phyloP scores from a whole-genome alignment of 2,888 invertebrate genomes.

The Nymphalis polychloros region DNA sequence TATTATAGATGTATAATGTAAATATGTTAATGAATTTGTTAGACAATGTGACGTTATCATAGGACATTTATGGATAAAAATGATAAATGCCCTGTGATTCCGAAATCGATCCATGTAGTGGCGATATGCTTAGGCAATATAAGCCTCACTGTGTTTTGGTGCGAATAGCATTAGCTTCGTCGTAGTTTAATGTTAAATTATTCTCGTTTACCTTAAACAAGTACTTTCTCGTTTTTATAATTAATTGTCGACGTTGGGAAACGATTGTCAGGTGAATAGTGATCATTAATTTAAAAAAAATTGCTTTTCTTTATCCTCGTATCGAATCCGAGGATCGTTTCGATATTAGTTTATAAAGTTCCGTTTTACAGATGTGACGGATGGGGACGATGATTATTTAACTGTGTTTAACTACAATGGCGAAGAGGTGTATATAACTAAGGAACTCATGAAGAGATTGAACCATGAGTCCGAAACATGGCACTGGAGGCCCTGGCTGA shows the following conservation, averaged over 20 bases:
- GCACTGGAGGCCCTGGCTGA: constrained; percentile 75
- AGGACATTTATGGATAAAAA: constrained; percentile 27
- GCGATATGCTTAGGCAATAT: background rate
- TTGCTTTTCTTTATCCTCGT: background rate
- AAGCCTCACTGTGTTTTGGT: background rate
- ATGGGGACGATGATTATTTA: constrained; percentile 44
- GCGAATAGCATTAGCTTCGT: background rate
- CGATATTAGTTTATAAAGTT: constrained; percentile 8
- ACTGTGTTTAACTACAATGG: constrained; percentile 56
- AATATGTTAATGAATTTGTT: constrained; percentile 6
- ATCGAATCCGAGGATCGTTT: no score
- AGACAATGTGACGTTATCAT: constrained; percentile 7
- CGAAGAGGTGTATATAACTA: constrained; percentile 55
- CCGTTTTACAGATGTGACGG: constrained; percentile 53
- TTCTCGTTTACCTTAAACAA: constrained; percentile 26
- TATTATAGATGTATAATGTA: background rate
- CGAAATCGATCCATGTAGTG: constrained; percentile 24
- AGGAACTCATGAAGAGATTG: constrained; percentile 57
- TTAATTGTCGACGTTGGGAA: constrained; percentile 12
- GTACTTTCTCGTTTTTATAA: constrained; percentile 19
- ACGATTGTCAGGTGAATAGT: background rate
- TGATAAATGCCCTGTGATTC: constrained; percentile 34
- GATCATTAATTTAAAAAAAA: background rate
- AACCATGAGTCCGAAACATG: constrained; percentile 58
- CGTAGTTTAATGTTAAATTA: constrained; percentile 10